A percentile compares a stretch with the other conserved stretches of the same genome.
Conservation (phyloP, 2,888 invertebrate species). For the Aphelenchoides bicaudatus region DNA sequence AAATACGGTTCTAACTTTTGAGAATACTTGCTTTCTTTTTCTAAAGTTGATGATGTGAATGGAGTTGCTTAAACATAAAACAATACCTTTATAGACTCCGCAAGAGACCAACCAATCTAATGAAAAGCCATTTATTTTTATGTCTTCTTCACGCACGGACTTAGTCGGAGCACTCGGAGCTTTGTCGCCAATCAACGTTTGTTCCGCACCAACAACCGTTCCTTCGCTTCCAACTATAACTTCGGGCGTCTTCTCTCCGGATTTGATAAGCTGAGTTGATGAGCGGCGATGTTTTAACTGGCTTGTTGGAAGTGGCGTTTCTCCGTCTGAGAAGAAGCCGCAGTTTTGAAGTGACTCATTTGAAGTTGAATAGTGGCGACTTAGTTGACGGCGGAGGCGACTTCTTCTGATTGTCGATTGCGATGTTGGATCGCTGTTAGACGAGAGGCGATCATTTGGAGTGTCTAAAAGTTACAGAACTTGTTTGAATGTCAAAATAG, state of each 20-base stretch:
- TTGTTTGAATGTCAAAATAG: too few relatives aligned
- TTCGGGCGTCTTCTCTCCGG: not conserved
- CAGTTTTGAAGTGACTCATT: not conserved
- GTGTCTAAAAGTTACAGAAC: too few relatives aligned
- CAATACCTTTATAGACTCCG: conserved; percentile 11
- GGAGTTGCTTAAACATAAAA: not conserved
- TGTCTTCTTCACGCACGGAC: too few relatives aligned
- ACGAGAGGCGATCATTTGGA: too few relatives aligned
- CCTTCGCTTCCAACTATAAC: not conserved
- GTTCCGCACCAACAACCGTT: not conserved
- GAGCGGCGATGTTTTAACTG: too few relatives aligned
- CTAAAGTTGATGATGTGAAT: not conserved
- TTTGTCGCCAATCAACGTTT: not conserved
- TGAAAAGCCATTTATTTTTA: conserved; percentile 10
- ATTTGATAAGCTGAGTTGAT: too few relatives aligned
- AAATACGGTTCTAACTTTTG: conserved; percentile 21
- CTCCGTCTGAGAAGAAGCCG: not conserved
- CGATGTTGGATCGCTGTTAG: too few relatives aligned
- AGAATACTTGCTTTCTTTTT: conserved; percentile 9
- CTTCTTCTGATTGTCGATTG: not conserved
- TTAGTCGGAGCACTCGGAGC: not conserved
- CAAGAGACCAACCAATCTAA: conserved; percentile 7
- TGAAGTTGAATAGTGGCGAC: conserved; percentile 2
- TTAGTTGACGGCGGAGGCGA: not conserved
- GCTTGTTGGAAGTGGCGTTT: not conserved